Conservation (phyloP, 2,797 vertebrate genomes). For the Mormyrops boulengeri region DNA sequence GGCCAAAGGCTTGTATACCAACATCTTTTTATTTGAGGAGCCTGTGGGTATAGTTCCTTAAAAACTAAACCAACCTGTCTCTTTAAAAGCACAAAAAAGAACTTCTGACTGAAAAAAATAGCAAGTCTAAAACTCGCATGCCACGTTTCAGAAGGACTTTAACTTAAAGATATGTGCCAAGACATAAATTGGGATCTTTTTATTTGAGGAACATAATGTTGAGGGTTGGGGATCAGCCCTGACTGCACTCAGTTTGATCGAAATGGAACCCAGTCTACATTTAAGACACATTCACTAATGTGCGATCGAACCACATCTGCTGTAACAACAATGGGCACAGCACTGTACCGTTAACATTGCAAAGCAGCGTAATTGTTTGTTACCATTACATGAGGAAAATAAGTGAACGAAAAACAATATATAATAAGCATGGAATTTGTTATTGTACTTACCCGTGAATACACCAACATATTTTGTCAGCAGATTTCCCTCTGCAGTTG, state of each 20-base stretch:
- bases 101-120: not conserved
- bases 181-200: not conserved
- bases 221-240: not conserved
- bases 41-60: not conserved
- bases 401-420: not conserved
- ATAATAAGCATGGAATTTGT: not conserved
- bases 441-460: not conserved
- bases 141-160: not conserved
- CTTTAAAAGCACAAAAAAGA: not conserved
- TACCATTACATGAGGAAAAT: not conserved
- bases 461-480: not conserved
- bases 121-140: not conserved
- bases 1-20: not conserved
- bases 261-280: no score
- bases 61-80: not conserved
- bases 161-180: not conserved
- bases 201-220: not conserved
- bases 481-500: not conserved
- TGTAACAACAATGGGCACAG: not conserved
- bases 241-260: not conserved
- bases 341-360: not conserved
- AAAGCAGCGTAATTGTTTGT: not conserved
- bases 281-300: not conserved
- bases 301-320: not conserved
- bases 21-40: not conserved